Evolutionary conservation across 2,797 vertebrate species (phyloP), one percentile per base, ranked within the genome.

Genomic region (Bryconaethiops microstoma): DNA sequence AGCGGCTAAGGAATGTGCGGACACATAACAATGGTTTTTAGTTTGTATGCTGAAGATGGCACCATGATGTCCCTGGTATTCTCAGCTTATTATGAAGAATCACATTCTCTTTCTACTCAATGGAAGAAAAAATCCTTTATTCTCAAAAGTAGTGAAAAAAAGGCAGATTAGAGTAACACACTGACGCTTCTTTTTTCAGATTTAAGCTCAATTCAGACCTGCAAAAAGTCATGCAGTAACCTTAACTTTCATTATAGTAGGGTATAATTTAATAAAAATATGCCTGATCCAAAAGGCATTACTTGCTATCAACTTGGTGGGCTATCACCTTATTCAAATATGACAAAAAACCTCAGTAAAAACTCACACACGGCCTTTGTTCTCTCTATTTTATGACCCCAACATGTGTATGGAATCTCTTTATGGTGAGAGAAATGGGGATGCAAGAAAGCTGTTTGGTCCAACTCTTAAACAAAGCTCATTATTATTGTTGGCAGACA

Each of bases 401-500:
- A 12, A 45, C 39, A 70, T 40, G 4, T 6, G 12, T 67, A 50
- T n/a, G 5, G 4, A 57, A 54, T 52, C 45, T 72, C 16, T 29
- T 13, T 48, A 70, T 2, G 25, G 45, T 21, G 19, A 42, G 13
- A 77, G 25, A 54, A 52, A 71, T 83, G 63, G 23, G 60, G 40
- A 69, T 74, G 5, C 45, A 59, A 48, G 35, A 73, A 86, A 79
- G 50, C 75, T 42, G 76, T 77, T 21, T 52, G 78, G 63, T 81
- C 74, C 23, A 55, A 76, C 62, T 77, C 75, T 84, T 21, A 79
- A 45, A 83, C 68, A 76, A 81, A 48, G 55, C 59, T 19, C 50
- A 25, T 25, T 88, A 82, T 86, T 88, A 75, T 87, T 86, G 64
- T 85, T 86, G 80, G 79, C 86, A 77, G 13, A 39, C 71, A 71